Base-by-base conservation (phyloP, 2,113 vertebrate species). In the Pachyramphus minor region DNA sequence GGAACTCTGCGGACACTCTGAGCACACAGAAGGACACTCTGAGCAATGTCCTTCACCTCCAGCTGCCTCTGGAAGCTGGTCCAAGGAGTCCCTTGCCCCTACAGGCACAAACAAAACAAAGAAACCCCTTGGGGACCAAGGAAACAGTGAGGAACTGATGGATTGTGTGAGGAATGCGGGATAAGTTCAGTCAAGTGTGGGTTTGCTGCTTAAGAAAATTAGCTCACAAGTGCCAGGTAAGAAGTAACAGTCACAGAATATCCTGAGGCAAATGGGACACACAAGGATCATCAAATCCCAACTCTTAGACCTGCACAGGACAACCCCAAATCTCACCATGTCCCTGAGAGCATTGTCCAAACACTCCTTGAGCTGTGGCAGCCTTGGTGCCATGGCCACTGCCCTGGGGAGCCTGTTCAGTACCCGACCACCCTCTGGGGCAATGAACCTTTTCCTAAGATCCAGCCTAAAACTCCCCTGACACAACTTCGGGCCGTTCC, bases 131-230 rank as follows among this genome's bases (percentile, higher is more conserved):
- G 50, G 24, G 28, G 30, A n/a, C 28, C 47, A 4, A 12, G 8
- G 27, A 28, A 59, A 63, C 1, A 6, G 21, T 2, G 52, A 20
- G 52, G 31, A 5, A 35, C 18, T 2, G 4, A 6, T 7, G 27
- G 13, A n/a, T 21, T 2, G 4, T 20, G 58, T 10, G 33, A 27
- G 24, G 53, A 69, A 6, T 0, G 22, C 6, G 4, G 14, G 37
- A 30, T 20, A 25, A 30, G 6, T 19, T 50, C 73, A 25, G 60
- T 0, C 35, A 21, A 9, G 19, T 4, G 12, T 25, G 28, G n/a
- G 1, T 58, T n/a, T 47, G n/a, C 9, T 25, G 49, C 52, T 75
- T 45, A 14, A 42, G 19, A 59, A 59, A 85, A 33, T 12, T 9
- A 28, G 50, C 14, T 52, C 28, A 13, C 24, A 28, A n/a, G 6